A percentile compares a stretch with the other conserved stretches of the same genome.
phyloP scores from a whole-genome alignment of 2,797 vertebrate species.

The Urophycis tenuis region DNA sequence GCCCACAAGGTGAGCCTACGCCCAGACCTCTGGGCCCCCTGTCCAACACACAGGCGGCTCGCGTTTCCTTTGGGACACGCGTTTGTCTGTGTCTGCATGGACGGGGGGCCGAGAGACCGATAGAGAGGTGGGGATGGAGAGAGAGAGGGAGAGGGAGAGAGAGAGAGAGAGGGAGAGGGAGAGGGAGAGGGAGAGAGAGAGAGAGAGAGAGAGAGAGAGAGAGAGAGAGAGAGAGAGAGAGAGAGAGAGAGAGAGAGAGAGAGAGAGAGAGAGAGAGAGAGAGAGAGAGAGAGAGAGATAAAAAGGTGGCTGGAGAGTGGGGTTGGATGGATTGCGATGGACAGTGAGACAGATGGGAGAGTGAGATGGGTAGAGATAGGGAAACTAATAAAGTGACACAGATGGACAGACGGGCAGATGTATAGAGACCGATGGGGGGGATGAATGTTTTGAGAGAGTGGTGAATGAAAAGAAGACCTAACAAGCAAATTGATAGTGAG shows the following conservation, averaged over 20 bases:
- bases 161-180: not conserved
- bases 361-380: not conserved
- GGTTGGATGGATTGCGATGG: not conserved
- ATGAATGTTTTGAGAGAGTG: no score
- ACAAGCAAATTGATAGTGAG: not conserved
- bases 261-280: no score
- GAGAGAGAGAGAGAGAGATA: no score
- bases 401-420: not conserved
- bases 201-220: not conserved
- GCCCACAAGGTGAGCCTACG: constrained; percentile 82
- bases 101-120: not conserved
- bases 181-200: not conserved
- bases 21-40: no score
- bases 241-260: not conserved
- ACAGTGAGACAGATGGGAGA: no score
- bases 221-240: not conserved
- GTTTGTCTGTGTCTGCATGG: not conserved
- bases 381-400: not conserved
- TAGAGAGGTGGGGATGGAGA: not conserved
- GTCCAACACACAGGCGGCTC: not conserved
- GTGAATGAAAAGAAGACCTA: no score
- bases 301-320: no score
- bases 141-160: not conserved
- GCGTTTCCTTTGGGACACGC: not conserved
- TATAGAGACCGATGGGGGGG: no score